These are phyloP conservation scores for Muscicapa adusta DNA, from an alignment of 2,113 vertebrate species.

Conservation along the genomic window DNA sequence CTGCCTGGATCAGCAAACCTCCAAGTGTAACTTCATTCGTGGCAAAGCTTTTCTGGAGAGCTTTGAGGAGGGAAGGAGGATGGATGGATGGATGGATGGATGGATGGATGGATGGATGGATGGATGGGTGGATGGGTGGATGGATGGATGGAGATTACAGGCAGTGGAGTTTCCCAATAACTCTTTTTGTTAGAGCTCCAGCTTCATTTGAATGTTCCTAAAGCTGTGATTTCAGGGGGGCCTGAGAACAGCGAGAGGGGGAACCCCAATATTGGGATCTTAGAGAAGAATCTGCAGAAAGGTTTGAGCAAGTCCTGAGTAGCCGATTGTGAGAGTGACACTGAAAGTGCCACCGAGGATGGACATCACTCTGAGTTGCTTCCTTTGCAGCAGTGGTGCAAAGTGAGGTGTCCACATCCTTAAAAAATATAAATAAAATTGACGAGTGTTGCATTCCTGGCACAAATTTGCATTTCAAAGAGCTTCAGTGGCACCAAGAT, in stretches of 20 bases:
- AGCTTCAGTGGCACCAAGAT: neutral
- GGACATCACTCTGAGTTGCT: neutral
- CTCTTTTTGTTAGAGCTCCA: neutral
- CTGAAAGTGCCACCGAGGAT: fast-evolving
- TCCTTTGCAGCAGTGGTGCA: fast-evolving
- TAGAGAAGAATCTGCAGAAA: neutral
- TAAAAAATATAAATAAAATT: neutral
- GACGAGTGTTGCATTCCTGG: fast-evolving
- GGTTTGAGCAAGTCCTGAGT: fast-evolving
- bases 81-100: neutral
- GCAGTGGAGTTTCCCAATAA: fast-evolving
- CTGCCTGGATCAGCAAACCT: neutral
- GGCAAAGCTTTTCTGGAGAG: neutral
- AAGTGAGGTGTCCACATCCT: fast-evolving
- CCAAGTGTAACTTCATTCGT: fast-evolving
- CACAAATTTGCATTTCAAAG: fast-evolving
- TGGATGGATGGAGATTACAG: neutral
- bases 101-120: neutral
- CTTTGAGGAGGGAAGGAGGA: neutral
- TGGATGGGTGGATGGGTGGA: neutral
- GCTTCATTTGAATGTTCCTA: fast-evolving
- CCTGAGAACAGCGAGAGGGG: neutral
- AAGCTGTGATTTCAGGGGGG: neutral
- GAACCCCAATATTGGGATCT: fast-evolving
- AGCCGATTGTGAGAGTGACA: fast-evolving